Percentiles rank a stretch among this genome's conserved stretches.
Evolutionary conservation across 2,888 invertebrate species (phyloP).

Genomic region (Iselma pallidipennis): DNA sequence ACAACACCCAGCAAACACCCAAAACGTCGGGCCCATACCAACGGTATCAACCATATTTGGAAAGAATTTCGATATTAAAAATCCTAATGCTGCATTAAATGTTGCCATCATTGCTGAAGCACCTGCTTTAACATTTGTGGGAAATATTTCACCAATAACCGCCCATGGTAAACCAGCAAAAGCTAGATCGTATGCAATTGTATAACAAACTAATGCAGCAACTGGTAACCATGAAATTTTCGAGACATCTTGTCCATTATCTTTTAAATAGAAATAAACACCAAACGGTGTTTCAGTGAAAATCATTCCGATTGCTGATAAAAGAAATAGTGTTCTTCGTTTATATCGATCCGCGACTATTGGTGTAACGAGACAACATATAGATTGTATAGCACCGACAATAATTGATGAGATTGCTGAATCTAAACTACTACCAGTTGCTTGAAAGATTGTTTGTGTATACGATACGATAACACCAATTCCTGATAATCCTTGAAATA

Average conservation of each 20-base stretch:
- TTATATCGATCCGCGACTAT: conserved; percentile 77
- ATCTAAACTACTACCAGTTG: conserved; percentile 52
- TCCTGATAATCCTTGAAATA: conserved; percentile 58
- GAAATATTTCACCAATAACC: conserved; percentile 79
- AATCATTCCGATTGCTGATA: conserved; percentile 67
- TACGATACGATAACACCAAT: conserved; percentile 79
- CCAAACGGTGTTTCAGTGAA: conserved; percentile 72
- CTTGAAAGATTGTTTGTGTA: conserved; percentile 69
- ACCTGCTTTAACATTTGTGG: conserved; percentile 74
- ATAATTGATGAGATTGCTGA: conserved; percentile 73
- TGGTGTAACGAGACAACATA: conserved; percentile 71
- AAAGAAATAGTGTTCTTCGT: conserved; percentile 68
- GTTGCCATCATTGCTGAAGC: conserved; percentile 47
- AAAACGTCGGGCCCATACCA: conserved; percentile 36
- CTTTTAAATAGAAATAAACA: conserved; percentile 67
- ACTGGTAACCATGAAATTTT: conserved; percentile 70
- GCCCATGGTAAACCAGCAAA: conserved; percentile 82
- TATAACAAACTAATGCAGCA: conserved; percentile 69
- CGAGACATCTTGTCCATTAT: background rate
- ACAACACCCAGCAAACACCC: too few relatives aligned
- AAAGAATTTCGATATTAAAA: conserved; percentile 35
- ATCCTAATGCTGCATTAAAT: conserved; percentile 27
- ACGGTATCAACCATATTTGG: conserved; percentile 27
- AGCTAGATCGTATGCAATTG: conserved; percentile 69
- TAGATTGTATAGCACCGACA: conserved; percentile 74